Evolutionary conservation across 2,888 invertebrate genomes (phyloP).

Genomic region (Drosophila picticornis): DNA sequence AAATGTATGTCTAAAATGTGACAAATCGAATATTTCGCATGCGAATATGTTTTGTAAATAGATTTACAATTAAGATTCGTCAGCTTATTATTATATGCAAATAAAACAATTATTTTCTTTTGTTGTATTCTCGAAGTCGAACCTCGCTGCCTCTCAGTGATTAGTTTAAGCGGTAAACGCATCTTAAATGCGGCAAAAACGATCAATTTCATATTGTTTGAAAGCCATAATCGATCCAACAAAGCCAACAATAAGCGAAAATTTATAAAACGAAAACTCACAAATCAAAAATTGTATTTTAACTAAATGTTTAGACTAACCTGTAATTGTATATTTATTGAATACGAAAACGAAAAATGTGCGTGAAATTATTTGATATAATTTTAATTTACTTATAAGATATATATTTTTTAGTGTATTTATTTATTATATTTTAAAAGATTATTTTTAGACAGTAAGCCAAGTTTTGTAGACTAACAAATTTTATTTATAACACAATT

Average conservation of each 20-base stretch:
- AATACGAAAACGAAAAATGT: constrained; percentile 32
- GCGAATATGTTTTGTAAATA: constrained; percentile 53
- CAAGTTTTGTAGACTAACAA: constrained; percentile 72
- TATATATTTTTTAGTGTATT: constrained; percentile 55
- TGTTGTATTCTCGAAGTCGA: constrained; percentile 61
- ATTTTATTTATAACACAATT: constrained; percentile 38
- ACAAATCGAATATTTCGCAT: constrained; percentile 57
- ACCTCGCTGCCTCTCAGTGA: constrained; percentile 85
- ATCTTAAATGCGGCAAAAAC: constrained; percentile 39
- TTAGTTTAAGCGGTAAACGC: constrained; percentile 63
- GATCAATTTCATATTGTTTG: constrained; percentile 8
- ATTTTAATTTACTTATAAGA: constrained; percentile 16
- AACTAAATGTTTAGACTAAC: constrained; percentile 49
- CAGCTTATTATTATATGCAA: constrained; percentile 16
- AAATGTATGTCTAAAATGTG: constrained; percentile 36
- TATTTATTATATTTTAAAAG: constrained; percentile 66
- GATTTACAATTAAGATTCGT: constrained; percentile 41
- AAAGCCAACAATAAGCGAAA: constrained; percentile 55
- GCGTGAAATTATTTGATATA: constrained; percentile 64
- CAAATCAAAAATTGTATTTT: constrained; percentile 70
- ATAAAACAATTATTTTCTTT: constrained; percentile 2
- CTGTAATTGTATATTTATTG: constrained; percentile 54
- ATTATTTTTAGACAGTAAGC: constrained; percentile 57
- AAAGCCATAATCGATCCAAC: constrained; percentile 52
- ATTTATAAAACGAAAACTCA: constrained; percentile 38